Evolutionary conservation across 2,797 vertebrate species (phyloP).

Genomic region (Notamacropus eugenii): DNA sequence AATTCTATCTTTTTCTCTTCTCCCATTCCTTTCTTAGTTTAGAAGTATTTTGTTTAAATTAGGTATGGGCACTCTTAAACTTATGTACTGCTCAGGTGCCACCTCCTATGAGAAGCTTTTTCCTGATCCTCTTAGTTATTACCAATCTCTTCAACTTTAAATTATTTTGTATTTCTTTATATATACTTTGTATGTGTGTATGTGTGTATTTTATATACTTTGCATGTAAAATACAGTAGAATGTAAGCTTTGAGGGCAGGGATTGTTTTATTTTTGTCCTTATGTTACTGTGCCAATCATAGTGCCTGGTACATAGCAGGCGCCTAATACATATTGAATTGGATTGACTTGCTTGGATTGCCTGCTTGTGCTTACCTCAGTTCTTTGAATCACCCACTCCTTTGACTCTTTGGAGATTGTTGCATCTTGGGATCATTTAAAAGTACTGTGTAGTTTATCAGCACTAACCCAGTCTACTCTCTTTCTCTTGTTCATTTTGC

Average conservation of each 20-base stretch:
- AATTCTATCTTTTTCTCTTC: background rate
- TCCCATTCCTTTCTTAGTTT: background rate
- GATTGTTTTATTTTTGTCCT: background rate
- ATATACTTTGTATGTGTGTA: background rate
- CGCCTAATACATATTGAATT: background rate
- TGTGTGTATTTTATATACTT: too few species aligned
- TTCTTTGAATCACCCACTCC: background rate
- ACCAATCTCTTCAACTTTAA: background rate
- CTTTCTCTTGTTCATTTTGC: background rate
- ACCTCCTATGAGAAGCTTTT: background rate
- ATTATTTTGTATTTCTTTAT: background rate
- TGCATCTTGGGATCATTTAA: background rate
- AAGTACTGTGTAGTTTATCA: background rate
- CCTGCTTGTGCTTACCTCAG: background rate
- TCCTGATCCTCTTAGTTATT: background rate
- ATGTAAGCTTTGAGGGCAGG: background rate
- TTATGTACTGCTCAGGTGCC: background rate
- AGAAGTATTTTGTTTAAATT: background rate
- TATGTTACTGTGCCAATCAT: background rate
- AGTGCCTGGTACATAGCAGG: background rate
- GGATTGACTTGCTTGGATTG: background rate
- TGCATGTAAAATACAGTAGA: background rate
- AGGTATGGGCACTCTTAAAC: background rate
- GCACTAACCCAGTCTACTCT: background rate
- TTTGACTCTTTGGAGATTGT: background rate